Conservation (phyloP, 2,888 invertebrate species). For the Sclerodermus sp. region DNA sequence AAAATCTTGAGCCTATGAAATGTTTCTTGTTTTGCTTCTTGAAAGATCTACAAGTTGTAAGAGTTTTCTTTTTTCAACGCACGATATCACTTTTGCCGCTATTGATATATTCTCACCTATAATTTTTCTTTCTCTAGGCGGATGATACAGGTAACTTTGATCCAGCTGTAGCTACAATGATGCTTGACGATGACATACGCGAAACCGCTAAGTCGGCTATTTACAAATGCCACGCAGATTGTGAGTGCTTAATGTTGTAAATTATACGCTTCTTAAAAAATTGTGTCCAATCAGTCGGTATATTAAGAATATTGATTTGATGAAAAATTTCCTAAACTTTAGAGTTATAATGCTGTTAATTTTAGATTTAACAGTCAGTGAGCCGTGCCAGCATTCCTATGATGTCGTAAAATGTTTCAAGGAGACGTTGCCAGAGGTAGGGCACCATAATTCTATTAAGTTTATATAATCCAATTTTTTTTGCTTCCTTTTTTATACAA, state of each 20-base stretch:
- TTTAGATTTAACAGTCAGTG: neutral
- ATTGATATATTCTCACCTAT: neutral
- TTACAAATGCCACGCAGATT: constrained; percentile 9
- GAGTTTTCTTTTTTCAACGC: neutral
- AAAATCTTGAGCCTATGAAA: constrained; percentile 8
- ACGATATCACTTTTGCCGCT: no score
- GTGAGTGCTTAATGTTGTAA: constrained; percentile 2
- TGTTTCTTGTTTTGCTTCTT: constrained; percentile 22
- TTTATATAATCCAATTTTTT: no score
- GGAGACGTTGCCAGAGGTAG: no score
- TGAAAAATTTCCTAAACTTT: no score
- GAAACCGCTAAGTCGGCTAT: constrained; percentile 11
- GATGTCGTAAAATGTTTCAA: no score
- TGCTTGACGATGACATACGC: constrained; percentile 8
- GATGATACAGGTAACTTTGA: neutral
- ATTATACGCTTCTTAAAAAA: no score
- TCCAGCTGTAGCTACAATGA: constrained; percentile 5
- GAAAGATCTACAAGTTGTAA: constrained; percentile 12
- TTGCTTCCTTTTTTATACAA: no score
- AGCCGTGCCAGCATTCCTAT: neutral
- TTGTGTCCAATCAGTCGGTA: no score
- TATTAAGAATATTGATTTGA: no score
- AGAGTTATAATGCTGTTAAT: no score
- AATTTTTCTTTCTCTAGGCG: neutral
- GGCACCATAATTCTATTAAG: no score